Evolutionary conservation across 2,888 invertebrate genomes (phyloP), one percentile per base, ranked within the genome.

Genomic region (Acronicta alni): DNA sequence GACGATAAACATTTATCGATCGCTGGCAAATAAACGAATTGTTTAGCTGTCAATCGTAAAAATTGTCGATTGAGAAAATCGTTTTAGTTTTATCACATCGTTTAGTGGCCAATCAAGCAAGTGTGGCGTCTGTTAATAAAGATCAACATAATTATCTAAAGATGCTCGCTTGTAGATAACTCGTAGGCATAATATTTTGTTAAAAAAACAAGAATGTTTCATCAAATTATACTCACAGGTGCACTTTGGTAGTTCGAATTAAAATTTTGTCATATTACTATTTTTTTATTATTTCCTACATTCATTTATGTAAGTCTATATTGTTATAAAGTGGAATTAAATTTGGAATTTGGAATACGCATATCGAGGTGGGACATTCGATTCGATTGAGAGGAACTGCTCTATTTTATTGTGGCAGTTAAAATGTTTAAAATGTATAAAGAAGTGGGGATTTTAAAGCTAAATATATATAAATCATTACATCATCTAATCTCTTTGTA

Each of bases 241-340:
- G 12, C 26, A 17, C 2, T 26, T 47, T 15, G 15, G 54, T 15
- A n/a, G 15, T 41, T 20, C 17, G 1, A n/a, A 23, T 51, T 18
- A 26, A 10, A 12, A 1, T 35, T 46, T 45, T 4, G n/a, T 16
- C 17, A 32, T 10, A 39, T 8, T 3, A 2, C 18, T 47, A 10
- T 12, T 7, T 12, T 15, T 14, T 12, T 46, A n/a, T 0, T 47
- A 32, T 32, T 32, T n/a, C 1, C 35, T 32, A 3, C 32, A 9
- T 32, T 14, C 32, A 12, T 32, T 17, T 39, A 12, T 39, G 39
- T 39, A 17, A 16, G 12, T 12, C 9, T 38, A 17, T 20, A 17
- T 23, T 15, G 38, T 46, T 52, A 35, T 46, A 35, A 35, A 46
- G 41, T 10, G 44, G 4, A 26, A 45, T 46, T 30, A 3, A 44